Evolutionary conservation across 2,113 vertebrate species (phyloP).

Genomic region (Pseudonaja textilis): DNA sequence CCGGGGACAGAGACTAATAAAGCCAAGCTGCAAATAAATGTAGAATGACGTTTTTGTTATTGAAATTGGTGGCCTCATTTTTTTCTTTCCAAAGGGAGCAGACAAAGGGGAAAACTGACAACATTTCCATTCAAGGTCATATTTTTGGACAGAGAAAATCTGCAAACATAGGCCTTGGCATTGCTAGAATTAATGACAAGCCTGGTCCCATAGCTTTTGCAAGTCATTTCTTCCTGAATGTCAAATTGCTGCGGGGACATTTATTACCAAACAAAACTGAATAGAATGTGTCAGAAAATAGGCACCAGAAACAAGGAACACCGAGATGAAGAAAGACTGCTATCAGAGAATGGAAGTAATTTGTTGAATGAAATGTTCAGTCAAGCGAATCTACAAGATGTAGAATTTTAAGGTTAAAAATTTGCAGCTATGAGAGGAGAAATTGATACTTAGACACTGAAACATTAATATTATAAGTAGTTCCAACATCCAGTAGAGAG

Average conservation of each 20-base stretch:
- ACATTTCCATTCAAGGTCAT: slow-evolving; percentile 63
- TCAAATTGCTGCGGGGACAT: slow-evolving; percentile 39
- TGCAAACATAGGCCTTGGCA: slow-evolving; percentile 26
- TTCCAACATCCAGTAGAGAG: neutral
- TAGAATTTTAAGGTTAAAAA: slow-evolving; percentile 2
- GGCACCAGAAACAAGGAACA: slow-evolving; percentile 25
- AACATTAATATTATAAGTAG: neutral
- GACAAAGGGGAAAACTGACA: slow-evolving; percentile 26
- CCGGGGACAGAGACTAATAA: neutral
- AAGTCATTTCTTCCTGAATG: slow-evolving; percentile 52
- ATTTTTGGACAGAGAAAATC: slow-evolving; percentile 38
- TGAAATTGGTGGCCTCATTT: slow-evolving; percentile 47
- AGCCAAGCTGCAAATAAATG: slow-evolving; percentile 5
- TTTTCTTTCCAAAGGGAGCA: slow-evolving; percentile 13
- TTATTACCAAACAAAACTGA: slow-evolving; percentile 47
- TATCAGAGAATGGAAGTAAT: slow-evolving; percentile 10
- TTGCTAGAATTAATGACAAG: slow-evolving; percentile 54
- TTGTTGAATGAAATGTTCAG: slow-evolving; percentile 2
- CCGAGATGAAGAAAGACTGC: slow-evolving; percentile 19
- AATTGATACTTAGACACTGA: neutral
- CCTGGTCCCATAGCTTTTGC: neutral
- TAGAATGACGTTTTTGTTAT: slow-evolving; percentile 40
- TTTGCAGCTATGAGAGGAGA: neutral
- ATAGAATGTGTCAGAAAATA: slow-evolving; percentile 47
- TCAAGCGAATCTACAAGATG: neutral